Evolutionary conservation across 2,113 vertebrate genomes (phyloP), one percentile per base, ranked within the genome.

Genomic region (Indri indri): DNA sequence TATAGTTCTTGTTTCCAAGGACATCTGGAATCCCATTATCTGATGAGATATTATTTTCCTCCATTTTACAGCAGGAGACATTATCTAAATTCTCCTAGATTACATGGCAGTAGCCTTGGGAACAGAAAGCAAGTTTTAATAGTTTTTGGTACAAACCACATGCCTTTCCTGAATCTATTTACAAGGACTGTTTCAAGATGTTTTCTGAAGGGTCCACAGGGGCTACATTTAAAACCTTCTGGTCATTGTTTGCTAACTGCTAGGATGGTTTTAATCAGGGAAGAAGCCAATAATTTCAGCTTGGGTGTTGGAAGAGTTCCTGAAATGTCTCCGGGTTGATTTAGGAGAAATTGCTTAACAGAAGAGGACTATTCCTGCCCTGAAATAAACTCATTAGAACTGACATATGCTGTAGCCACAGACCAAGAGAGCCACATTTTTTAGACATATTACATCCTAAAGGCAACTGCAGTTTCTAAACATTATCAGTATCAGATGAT

Each of bases 271-370:
- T 93, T 80, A 80, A 89, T 96, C 30, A 92, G 42, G 32, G 32
- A 96, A 82, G 74, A 88, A 93, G 89, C 47, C 71, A 82, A 17
- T 42, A 47, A 70, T 95, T 98, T 93, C 92, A 79, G 89, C 42
- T 50, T 80, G 34, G 47, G 32, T 92, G n/a, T 54, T 79, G 22
- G 89, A 94, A 95, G 17, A 87, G 47, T 47, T 95, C 66, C 80
- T 93, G 85, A 96, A 93, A 92, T 61, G 68, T 97, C 93, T 96
- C 42, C 68, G 83, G 59, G 80, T 10, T 96, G 79, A 89, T 94
- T 94, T 42, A 96, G 54, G 23, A 96, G 57, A 94, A 96, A 74
- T n/a, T 76, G 40, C 66, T 96, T 74, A 88, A 91, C 52, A 96
- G 81, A 79, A 95, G 54, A 94, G 22, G 34, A n/a, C 34, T 90